phyloP scores from a whole-genome alignment of 2,888 invertebrate species.

The Pyralis farinalis region DNA sequence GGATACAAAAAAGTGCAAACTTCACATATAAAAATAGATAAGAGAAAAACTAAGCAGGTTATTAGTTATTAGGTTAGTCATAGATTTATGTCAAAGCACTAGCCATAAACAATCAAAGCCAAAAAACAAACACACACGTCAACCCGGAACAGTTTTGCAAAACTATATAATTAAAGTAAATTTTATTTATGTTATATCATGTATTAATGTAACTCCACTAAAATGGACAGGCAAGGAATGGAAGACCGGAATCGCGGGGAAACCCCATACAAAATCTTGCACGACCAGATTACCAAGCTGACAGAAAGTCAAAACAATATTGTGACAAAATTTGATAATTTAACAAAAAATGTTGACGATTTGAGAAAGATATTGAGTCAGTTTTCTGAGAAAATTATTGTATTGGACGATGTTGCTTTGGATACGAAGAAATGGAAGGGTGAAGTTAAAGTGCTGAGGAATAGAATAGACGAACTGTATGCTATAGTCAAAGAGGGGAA shows the following conservation, averaged over 20 bases:
- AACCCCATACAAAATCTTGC: conserved; percentile 31
- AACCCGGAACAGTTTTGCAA: not conserved
- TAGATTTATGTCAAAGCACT: too few species aligned
- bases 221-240: too few species aligned
- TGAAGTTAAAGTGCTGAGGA: conserved; percentile 50
- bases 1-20: too few species aligned
- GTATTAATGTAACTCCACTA: too few species aligned
- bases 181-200: not conserved
- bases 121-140: not conserved
- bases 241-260: conserved; percentile 30
- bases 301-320: conserved; percentile 43
- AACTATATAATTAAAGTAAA: not conserved
- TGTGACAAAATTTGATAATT: conserved; percentile 46
- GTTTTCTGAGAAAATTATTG: conserved; percentile 46
- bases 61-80: too few species aligned
- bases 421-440: conserved; percentile 44
- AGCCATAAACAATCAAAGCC: not conserved
- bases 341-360: conserved; percentile 53
- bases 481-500: conserved; percentile 61
- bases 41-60: too few species aligned
- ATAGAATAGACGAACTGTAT: conserved; percentile 56
- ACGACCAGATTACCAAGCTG: conserved; percentile 49
- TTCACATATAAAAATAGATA: too few species aligned
- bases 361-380: conserved; percentile 37
- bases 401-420: conserved; percentile 42